A percentile compares a stretch with the other conserved stretches of the same genome.
These are phyloP conservation scores for Cheumatopsyche charites DNA, from an alignment of 1,140 invertebrate genomes.

Conservation along the genomic window DNA sequence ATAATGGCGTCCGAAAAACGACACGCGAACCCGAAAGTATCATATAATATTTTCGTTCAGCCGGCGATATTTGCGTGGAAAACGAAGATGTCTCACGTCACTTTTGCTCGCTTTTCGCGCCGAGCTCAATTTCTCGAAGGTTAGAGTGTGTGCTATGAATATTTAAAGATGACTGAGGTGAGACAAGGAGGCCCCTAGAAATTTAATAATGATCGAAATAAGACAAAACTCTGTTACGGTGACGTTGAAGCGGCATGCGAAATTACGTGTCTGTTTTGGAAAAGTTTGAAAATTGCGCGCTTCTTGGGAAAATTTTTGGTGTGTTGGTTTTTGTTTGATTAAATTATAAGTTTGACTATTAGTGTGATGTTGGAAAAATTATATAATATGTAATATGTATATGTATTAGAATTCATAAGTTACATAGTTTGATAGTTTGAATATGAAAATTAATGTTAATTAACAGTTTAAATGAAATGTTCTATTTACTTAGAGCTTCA, in stretches of 20 bases:
- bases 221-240: neutral
- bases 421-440: too few relatives aligned
- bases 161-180: neutral
- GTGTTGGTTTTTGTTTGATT: neutral
- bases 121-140: neutral
- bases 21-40: neutral
- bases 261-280: neutral
- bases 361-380: too few relatives aligned
- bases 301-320: neutral
- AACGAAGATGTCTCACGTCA: neutral
- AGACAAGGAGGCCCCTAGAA: neutral
- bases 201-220: neutral
- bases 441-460: too few relatives aligned
- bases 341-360: too few relatives aligned
- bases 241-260: neutral
- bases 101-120: neutral
- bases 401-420: too few relatives aligned
- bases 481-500: too few relatives aligned
- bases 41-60: neutral
- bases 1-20: slow-evolving; percentile 14
- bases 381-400: too few relatives aligned
- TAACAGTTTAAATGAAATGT: too few relatives aligned
- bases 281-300: too few relatives aligned
- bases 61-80: too few relatives aligned
- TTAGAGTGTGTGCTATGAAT: slow-evolving; percentile 7